Evolutionary conservation across 2,797 vertebrate genomes (phyloP).

Genomic region (Brotula barbata): DNA sequence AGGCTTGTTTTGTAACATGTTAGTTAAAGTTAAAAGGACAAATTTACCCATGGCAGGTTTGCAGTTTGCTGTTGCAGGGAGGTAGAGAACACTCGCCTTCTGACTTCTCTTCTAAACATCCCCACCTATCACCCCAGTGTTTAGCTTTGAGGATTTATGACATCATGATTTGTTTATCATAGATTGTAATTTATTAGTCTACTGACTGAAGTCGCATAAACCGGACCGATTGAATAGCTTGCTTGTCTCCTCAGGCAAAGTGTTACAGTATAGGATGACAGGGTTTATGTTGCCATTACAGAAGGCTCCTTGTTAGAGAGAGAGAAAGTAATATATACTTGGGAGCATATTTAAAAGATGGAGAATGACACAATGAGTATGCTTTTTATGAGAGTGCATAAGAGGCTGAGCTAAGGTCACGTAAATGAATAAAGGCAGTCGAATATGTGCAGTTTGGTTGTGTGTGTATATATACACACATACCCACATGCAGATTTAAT

Average conservation of each 20-base stretch:
- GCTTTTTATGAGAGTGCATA: conserved; percentile 17
- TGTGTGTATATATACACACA: neutral
- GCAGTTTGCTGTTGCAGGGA: neutral
- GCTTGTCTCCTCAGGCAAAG: conserved; percentile 5
- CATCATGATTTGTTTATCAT: conserved; percentile 50
- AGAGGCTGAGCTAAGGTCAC: conserved; percentile 33
- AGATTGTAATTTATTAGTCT: conserved; percentile 45
- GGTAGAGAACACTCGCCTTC: conserved; percentile 1
- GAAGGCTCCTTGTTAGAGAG: conserved; percentile 46
- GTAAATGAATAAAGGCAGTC: conserved; percentile 27
- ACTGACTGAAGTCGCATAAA: conserved; percentile 45
- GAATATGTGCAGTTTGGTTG: neutral
- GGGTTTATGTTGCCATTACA: conserved; percentile 33
- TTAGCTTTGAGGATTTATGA: conserved; percentile 55
- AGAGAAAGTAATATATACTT: conserved; percentile 18
- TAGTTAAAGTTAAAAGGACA: conserved; percentile 25
- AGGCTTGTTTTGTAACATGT: conserved; percentile 34
- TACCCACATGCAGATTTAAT: conserved; percentile 29
- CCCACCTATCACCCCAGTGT: conserved; percentile 41
- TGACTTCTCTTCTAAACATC: neutral
- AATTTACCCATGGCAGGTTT: conserved; percentile 1
- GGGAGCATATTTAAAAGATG: conserved; percentile 28
- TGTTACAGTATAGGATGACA: conserved; percentile 19
- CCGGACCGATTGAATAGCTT: conserved; percentile 24
- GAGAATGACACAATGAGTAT: conserved; percentile 11